phyloP scores from a whole-genome alignment of 2,888 invertebrate species.

The Mythimna ferrago region DNA sequence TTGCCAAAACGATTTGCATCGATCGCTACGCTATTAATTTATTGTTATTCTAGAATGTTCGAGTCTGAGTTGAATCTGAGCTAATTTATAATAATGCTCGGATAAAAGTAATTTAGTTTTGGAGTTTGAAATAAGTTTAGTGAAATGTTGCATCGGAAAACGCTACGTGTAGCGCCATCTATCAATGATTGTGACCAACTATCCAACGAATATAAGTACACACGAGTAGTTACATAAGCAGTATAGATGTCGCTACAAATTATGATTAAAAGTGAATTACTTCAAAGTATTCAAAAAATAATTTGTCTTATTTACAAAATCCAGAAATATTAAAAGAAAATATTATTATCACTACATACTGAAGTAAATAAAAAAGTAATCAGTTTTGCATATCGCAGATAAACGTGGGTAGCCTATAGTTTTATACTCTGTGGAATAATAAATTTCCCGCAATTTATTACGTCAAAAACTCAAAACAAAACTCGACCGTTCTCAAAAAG shows the following conservation, averaged over 20 bases:
- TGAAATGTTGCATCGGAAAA: neutral
- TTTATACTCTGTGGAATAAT: slow-evolving; percentile 13
- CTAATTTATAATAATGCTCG: slow-evolving; percentile 42
- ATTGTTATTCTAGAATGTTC: slow-evolving; percentile 50
- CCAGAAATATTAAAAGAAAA: too few species aligned
- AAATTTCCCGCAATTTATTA: slow-evolving; percentile 53
- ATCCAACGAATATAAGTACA: neutral
- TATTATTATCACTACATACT: too few species aligned
- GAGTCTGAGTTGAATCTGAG: slow-evolving; percentile 22
- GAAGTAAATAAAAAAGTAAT: neutral
- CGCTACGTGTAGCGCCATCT: slow-evolving; percentile 50
- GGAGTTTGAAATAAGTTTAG: slow-evolving; percentile 38
- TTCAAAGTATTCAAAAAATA: neutral
- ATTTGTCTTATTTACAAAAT: neutral
- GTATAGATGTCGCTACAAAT: slow-evolving; percentile 33
- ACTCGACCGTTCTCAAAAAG: slow-evolving; percentile 13
- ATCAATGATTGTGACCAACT: neutral
- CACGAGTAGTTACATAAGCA: neutral
- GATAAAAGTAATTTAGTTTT: slow-evolving; percentile 28
- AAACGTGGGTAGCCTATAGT: neutral
- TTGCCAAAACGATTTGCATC: slow-evolving; percentile 90
- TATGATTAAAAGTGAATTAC: neutral
- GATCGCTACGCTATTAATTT: slow-evolving; percentile 76
- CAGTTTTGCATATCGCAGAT: too few species aligned
- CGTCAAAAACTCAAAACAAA: slow-evolving; percentile 51